These are phyloP conservation scores for Narcine bancroftii DNA, from an alignment of 2,113 vertebrate genomes.

Conservation along the genomic window DNA sequence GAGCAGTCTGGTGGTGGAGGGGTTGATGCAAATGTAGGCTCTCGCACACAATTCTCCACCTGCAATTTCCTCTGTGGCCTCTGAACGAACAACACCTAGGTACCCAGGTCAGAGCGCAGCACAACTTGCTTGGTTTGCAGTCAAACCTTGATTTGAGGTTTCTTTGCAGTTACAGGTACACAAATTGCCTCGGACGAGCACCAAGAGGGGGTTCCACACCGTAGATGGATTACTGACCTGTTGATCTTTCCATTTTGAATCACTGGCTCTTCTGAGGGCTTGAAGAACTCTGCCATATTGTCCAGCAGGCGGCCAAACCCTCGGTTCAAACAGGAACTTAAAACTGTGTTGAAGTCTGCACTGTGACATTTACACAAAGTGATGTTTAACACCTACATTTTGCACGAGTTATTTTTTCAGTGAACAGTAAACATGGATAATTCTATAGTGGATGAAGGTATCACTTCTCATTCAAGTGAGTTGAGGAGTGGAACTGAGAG, in stretches of 20 bases:
- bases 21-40: no score
- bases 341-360: constrained; percentile 78
- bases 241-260: constrained; percentile 54
- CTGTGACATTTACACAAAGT: constrained; percentile 51
- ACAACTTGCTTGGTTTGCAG: no score
- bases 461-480: not conserved
- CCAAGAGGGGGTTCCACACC: not conserved
- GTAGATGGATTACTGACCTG: constrained; percentile 55
- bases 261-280: constrained; percentile 65
- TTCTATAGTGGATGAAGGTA: not conserved
- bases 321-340: constrained; percentile 74
- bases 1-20: no score
- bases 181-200: not conserved
- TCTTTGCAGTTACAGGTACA: not conserved
- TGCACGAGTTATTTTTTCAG: not conserved
- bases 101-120: no score
- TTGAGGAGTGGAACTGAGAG: not conserved
- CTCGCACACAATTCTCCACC: no score
- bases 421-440: not conserved
- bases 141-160: not conserved
- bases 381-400: not conserved
- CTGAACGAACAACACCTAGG: no score
- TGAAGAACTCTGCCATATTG: constrained; percentile 92
- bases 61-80: no score
- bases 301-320: constrained; percentile 87